Percentiles rank a stretch among this genome's conserved stretches.
phyloP scores from a whole-genome alignment of 30 jellyfish, hydroid and myxozoan genomes.

The Sanderia malayensis region DNA sequence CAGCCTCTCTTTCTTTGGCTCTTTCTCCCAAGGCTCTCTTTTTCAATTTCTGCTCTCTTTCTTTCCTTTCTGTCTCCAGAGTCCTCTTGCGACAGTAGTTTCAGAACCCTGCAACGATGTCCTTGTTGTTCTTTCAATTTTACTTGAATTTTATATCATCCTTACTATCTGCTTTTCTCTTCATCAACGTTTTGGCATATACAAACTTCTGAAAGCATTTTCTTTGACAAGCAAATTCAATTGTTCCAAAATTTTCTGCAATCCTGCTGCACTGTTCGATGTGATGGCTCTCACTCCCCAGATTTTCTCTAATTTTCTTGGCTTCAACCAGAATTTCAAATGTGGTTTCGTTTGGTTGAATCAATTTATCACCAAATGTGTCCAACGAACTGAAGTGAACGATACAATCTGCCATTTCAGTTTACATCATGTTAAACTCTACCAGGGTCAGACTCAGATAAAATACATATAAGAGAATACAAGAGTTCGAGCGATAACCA shows the following conservation, averaged over 20 bases:
- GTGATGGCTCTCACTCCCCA: conserved; percentile 49
- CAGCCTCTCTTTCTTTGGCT: no score
- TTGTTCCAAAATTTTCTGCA: conserved; percentile 24
- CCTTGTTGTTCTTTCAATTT: conserved; percentile 22
- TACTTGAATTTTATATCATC: neutral
- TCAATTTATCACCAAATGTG: conserved; percentile 34
- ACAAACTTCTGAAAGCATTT: conserved; percentile 39
- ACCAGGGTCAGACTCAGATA: neutral
- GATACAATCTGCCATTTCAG: conserved; percentile 35
- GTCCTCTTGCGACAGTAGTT: conserved; percentile 29
- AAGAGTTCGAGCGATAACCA: neutral
- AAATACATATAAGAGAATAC: neutral
- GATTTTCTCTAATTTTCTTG: conserved; percentile 36
- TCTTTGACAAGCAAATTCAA: conserved; percentile 14
- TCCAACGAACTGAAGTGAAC: conserved; percentile 25
- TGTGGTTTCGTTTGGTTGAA: conserved; percentile 16
- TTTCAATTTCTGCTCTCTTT: no score
- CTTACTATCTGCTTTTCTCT: conserved; percentile 21
- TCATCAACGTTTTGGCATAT: conserved; percentile 24
- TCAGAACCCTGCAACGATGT: conserved; percentile 9
- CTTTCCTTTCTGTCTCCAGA: no score
- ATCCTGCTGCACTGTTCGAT: conserved; percentile 46
- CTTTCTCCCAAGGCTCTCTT: no score
- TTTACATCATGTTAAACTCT: neutral
- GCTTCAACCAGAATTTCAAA: conserved; percentile 32